These are phyloP conservation scores for Hemibagrus wyckioides DNA, from an alignment of 2,113 vertebrate species.

Conservation along the genomic window DNA sequence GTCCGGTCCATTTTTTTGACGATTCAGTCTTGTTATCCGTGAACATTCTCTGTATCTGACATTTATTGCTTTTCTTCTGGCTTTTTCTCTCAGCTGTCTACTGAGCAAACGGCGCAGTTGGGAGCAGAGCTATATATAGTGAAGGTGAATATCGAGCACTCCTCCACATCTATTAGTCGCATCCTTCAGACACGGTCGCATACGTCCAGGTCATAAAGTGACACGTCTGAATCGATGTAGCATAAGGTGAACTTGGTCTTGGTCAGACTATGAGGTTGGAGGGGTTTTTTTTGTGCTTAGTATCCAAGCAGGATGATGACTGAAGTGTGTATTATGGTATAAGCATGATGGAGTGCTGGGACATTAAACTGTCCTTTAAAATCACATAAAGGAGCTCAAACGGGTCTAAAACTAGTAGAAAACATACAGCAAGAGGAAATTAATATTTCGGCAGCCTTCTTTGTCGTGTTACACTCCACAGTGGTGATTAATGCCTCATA, in stretches of 20 bases:
- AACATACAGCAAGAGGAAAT: background rate
- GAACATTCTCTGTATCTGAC: background rate
- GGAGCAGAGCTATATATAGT: slow-evolving; percentile 97
- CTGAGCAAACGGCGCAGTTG: slow-evolving; percentile 95
- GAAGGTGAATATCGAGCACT: slow-evolving; percentile 75
- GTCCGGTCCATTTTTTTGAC: background rate
- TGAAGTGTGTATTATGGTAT: background rate
- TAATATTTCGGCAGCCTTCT: too few species aligned
- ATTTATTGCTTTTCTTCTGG: background rate
- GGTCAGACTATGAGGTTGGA: background rate
- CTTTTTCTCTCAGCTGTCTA: slow-evolving; percentile 83
- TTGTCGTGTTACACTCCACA: too few species aligned
- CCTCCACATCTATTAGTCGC: background rate
- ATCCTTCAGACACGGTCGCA: background rate
- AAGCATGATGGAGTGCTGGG: background rate
- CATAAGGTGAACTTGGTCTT: background rate
- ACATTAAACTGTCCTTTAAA: background rate
- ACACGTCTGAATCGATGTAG: background rate
- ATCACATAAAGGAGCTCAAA: background rate
- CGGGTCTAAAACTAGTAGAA: background rate
- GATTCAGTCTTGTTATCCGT: background rate
- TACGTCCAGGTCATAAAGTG: background rate
- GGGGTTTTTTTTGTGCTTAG: too few species aligned
- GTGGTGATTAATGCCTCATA: too few species aligned
- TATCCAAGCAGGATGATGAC: background rate